Base-by-base conservation (phyloP, 2,888 invertebrate genomes). In the Cetonia aurata region DNA sequence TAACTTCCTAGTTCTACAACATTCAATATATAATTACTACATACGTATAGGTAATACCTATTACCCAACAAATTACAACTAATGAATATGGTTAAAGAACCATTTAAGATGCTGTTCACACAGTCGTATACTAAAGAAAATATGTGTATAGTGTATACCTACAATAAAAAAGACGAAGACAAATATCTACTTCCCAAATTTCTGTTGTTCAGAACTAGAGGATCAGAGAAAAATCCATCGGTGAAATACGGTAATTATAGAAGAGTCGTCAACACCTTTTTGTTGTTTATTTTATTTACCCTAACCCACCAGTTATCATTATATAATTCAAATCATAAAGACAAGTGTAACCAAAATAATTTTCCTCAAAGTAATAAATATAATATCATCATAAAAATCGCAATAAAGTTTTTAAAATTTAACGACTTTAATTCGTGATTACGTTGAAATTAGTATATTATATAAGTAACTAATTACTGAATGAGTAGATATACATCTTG, bases 1-100 rank as follows among this genome's bases (percentile, higher is more conserved):
- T 65, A 65, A 41, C 25, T 65, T 62, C 19, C 50, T 65, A 50
- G 50, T 65, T 50, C 37, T 13, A 33, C 50, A 12, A 50, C 50
- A 50, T 65, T 37, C 12, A 65, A 41, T 1, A 25, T 25, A 25
- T 50, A 50, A 65, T 65, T 50, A 65, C 33, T 37, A 65, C 41
- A 52, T 37, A 12, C n/a, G n/a, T n/a, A n/a, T n/a, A n/a, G n/a
- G n/a, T n/a, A n/a, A n/a, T 25, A 25, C 4, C 25, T 41, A 50
- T 65, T 50, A 50, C 50, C 50, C n/a, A 65, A 65, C 50, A 65
- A 65, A 65, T 50, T 65, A 50, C 37, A 65, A 41, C 41, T 50
- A 65, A 65, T 62, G 25, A 62, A 62, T 62, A 48, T 48, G 48
- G 48, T 65, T 65, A 65, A 37, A 10, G 62, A 41, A 15, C n/a